phyloP scores from a whole-genome alignment of 2,797 vertebrate genomes.

The Chiroxiphia lanceolata region DNA sequence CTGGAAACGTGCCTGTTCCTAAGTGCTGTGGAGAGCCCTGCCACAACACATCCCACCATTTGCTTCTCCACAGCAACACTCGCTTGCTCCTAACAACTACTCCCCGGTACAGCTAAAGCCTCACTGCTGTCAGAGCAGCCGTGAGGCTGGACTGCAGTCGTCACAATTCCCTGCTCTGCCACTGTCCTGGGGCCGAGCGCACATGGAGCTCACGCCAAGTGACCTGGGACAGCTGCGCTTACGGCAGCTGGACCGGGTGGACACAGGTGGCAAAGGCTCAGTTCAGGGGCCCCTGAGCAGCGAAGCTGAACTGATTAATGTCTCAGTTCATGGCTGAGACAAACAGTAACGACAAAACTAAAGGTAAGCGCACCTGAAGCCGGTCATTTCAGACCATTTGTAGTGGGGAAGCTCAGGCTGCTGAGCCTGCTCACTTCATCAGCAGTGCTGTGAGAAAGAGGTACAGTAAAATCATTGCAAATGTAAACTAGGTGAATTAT shows the following conservation, averaged over 20 bases:
- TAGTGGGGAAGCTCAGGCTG: neutral
- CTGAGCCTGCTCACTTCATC: neutral
- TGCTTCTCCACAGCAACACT: neutral
- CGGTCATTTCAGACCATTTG: neutral
- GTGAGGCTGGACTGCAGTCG: accelerated
- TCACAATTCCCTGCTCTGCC: neutral
- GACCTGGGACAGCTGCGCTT: neutral
- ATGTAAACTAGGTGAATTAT: constrained; percentile 45
- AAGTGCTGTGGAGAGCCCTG: neutral
- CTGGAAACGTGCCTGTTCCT: neutral
- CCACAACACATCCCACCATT: accelerated
- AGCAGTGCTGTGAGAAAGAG: neutral
- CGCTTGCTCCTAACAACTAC: accelerated
- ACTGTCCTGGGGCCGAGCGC: neutral
- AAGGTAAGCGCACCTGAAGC: neutral
- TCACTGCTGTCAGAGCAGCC: neutral
- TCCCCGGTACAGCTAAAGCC: neutral
- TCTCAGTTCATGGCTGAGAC: neutral
- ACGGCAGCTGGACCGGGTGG: neutral
- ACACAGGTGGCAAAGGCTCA: accelerated
- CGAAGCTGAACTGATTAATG: neutral
- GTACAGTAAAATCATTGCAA: neutral
- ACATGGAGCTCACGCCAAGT: neutral
- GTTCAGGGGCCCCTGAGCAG: neutral
- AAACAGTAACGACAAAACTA: neutral